phyloP scores from a whole-genome alignment of 2,888 invertebrate species.

The Boloria selene region DNA sequence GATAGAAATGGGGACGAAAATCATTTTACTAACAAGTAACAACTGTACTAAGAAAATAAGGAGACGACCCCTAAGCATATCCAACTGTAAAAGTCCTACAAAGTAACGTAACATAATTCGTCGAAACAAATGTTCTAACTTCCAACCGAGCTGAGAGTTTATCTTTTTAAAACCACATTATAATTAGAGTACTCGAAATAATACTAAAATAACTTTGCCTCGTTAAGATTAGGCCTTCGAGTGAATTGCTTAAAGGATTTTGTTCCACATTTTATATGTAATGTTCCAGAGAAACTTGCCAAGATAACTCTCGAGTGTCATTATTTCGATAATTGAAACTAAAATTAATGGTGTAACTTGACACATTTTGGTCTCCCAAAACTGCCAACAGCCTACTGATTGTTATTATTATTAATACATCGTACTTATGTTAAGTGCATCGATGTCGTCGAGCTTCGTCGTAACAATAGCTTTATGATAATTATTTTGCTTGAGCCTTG shows the following conservation, averaged over 20 bases:
- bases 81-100: too few species aligned
- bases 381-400: not conserved
- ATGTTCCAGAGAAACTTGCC: slow-evolving; percentile 4
- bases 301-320: slow-evolving; percentile 16
- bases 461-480: too few species aligned
- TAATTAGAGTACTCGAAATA: slow-evolving; percentile 14
- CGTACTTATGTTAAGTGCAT: too few species aligned
- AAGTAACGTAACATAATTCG: not conserved
- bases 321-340: slow-evolving; percentile 20
- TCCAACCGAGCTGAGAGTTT: not conserved
- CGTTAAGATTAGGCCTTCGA: slow-evolving; percentile 18
- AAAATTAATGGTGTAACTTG: slow-evolving; percentile 14
- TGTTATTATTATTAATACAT: not conserved
- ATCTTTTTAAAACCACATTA: slow-evolving; percentile 17
- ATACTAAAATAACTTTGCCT: slow-evolving; percentile 11
- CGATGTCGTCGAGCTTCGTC: too few species aligned
- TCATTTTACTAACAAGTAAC: too few species aligned
- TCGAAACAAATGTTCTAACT: not conserved
- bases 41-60: too few species aligned
- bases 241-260: slow-evolving; percentile 16
- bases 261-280: slow-evolving; percentile 17
- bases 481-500: too few species aligned
- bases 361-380: slow-evolving; percentile 7
- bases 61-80: too few species aligned
- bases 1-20: too few species aligned